Conservation (phyloP, 2,797 vertebrate genomes). For the Rhadinocentrus ornatus region DNA sequence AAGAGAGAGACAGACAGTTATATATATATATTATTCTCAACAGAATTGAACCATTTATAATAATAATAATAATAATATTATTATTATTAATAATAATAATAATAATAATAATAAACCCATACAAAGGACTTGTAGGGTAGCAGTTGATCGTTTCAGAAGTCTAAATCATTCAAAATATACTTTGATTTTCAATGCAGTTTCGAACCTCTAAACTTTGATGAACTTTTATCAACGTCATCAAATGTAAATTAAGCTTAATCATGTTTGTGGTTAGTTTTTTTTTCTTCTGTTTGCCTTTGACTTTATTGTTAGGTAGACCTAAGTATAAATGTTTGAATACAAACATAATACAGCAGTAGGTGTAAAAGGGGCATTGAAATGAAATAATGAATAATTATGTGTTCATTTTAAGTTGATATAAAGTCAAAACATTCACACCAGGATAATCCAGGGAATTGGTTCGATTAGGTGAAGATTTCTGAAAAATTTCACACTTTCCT, state of each 20-base stretch:
- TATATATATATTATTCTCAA: constrained; percentile 92
- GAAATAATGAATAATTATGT: constrained; percentile 69
- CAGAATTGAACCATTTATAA: constrained; percentile 71
- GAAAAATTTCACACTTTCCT: too few species aligned
- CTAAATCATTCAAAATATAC: constrained; percentile 82
- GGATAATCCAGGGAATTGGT: too few species aligned
- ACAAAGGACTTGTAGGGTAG: constrained; percentile 82
- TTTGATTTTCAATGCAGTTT: constrained; percentile 89
- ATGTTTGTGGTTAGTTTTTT: constrained; percentile 5
- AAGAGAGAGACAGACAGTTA: constrained; percentile 87
- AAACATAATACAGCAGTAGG: constrained; percentile 61
- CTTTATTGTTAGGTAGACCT: constrained; percentile 5
- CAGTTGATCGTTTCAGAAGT: constrained; percentile 85
- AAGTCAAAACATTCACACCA: constrained; percentile 87
- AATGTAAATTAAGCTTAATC: constrained; percentile 82
- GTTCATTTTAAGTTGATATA: constrained; percentile 87
- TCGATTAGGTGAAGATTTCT: too few species aligned
- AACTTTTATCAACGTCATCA: constrained; percentile 69
- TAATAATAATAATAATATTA: too few species aligned
- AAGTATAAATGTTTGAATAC: constrained; percentile 33
- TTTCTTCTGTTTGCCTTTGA: neutral
- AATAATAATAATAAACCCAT: constrained; percentile 84
- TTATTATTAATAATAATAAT: constrained; percentile 80
- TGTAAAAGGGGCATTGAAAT: constrained; percentile 65
- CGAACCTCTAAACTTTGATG: constrained; percentile 73